phyloP scores from a whole-genome alignment of 2,888 invertebrate species.

The Caenorhabditis auriculariae region DNA sequence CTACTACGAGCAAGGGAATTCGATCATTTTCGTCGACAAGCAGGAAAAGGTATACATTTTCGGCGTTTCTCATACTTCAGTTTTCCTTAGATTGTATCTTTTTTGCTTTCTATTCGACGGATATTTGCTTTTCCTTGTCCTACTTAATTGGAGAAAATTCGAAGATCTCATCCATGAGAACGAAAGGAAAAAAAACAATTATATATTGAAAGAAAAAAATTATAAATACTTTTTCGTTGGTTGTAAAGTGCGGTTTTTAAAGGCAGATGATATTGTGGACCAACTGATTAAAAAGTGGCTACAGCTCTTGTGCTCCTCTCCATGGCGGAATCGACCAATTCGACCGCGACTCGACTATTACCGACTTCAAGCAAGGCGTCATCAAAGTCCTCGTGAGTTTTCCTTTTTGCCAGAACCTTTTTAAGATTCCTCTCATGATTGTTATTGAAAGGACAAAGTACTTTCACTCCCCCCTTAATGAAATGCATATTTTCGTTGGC shows the following conservation, averaged over 20 bases:
- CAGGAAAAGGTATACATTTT: constrained; percentile 71
- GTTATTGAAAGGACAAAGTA: constrained; percentile 1
- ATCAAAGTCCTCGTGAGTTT: constrained; percentile 78
- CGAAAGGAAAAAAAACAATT: too few species aligned
- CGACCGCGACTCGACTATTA: constrained; percentile 94
- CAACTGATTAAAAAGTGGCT: constrained; percentile 94
- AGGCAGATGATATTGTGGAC: constrained; percentile 72
- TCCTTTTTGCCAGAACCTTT: not conserved
- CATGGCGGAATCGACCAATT: constrained; percentile 99
- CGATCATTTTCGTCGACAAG: constrained; percentile 95
- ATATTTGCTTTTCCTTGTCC: too few species aligned
- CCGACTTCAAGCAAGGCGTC: constrained; percentile 93
- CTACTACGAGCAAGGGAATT: constrained; percentile 73
- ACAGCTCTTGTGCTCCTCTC: constrained; percentile 86
- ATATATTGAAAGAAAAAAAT: too few species aligned
- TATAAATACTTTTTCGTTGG: too few species aligned
- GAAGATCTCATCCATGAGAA: too few species aligned
- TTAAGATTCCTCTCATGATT: too few species aligned
- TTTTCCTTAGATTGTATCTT: not conserved
- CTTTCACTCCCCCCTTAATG: not conserved
- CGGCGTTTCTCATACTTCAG: not conserved
- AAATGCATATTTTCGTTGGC: not conserved
- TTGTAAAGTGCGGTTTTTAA: not conserved
- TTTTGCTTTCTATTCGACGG: not conserved
- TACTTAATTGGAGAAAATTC: too few species aligned